phyloP scores from a whole-genome alignment of 1,140 invertebrate genomes.

The Magallana gigas region DNA sequence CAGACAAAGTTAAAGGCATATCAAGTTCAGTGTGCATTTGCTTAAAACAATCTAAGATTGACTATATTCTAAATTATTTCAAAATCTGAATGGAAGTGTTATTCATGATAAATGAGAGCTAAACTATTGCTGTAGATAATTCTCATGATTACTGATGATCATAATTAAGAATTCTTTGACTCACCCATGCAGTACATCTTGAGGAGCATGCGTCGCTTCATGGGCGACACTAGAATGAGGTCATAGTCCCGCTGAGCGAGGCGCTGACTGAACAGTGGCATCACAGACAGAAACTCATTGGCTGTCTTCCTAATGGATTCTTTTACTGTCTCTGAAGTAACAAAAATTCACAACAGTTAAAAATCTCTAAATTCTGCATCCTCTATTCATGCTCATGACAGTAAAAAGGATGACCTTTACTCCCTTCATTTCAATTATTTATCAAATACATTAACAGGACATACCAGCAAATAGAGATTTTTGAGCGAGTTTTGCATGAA shows the following conservation, averaged over 20 bases:
- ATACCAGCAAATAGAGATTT: conserved; percentile 75
- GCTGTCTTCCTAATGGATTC: conserved; percentile 73
- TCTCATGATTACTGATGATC: neutral
- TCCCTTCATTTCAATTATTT: no score
- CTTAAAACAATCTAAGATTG: no score
- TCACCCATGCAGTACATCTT: conserved; percentile 77
- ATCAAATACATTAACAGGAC: neutral
- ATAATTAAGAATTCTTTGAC: conserved; percentile 29
- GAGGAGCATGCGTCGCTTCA: conserved; percentile 73
- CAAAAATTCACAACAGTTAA: neutral
- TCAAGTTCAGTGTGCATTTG: no score
- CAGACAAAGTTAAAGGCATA: no score
- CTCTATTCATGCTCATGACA: no score
- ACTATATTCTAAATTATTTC: no score
- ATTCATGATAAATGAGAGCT: no score
- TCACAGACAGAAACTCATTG: conserved; percentile 70
- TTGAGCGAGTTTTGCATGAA: conserved; percentile 67
- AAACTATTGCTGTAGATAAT: no score
- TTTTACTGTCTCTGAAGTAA: conserved; percentile 72
- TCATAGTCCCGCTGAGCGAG: conserved; percentile 77
- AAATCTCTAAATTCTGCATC: no score
- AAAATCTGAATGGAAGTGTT: no score
- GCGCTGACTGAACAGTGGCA: conserved; percentile 73
- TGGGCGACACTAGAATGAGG: conserved; percentile 71
- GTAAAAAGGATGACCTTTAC: no score